These are phyloP conservation scores for Rallus crepitans DNA, from an alignment of 2,797 vertebrate species.

Conservation along the genomic window DNA sequence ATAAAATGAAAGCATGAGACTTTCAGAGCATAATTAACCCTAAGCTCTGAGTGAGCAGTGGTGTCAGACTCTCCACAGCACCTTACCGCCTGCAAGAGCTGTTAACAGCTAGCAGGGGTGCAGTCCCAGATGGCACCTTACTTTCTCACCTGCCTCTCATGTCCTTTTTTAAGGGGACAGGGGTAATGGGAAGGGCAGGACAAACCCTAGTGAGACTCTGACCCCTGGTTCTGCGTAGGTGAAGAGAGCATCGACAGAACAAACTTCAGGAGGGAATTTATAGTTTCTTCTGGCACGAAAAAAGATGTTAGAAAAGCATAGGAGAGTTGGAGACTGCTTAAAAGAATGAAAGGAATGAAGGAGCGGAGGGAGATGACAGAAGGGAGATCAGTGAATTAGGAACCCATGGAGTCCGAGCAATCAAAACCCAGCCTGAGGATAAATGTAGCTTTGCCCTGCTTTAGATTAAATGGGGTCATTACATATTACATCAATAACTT, in stretches of 20 bases:
- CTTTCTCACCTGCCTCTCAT: not conserved
- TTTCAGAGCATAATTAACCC: not conserved
- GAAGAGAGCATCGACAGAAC: not conserved
- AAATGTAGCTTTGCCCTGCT: not conserved
- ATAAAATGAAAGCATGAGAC: not conserved
- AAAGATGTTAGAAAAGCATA: not conserved
- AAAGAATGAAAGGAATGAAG: not conserved
- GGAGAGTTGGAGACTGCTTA: not conserved
- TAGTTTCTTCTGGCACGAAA: not conserved
- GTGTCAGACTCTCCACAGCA: not conserved
- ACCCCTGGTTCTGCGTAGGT: not conserved
- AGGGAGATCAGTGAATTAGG: not conserved
- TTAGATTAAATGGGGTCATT: slow-evolving; percentile 11
- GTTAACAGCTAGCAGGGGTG: not conserved
- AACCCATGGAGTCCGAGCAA: not conserved
- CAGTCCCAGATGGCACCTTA: not conserved
- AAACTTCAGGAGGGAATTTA: not conserved
- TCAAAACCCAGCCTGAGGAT: not conserved
- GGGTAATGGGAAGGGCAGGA: not conserved
- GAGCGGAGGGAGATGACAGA: not conserved
- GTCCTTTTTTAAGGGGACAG: not conserved
- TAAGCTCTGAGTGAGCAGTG: not conserved
- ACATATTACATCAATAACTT: not conserved
- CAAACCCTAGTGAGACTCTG: not conserved
- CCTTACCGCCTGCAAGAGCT: not conserved